phyloP scores from a whole-genome alignment of 2,113 vertebrate genomes.

The Sitta europaea region DNA sequence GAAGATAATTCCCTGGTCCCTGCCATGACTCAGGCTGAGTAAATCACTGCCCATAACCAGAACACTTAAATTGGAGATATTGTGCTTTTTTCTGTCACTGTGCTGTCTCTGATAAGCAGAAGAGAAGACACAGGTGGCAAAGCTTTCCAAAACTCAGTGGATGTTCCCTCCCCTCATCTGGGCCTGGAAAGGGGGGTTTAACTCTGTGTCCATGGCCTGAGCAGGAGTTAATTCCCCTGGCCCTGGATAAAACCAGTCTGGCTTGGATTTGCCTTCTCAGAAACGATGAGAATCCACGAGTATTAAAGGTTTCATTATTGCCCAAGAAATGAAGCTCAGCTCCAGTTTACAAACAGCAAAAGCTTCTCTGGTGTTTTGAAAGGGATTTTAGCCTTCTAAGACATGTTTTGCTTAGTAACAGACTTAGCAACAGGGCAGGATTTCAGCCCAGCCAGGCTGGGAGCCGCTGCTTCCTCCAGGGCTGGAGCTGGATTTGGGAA shows the following conservation, averaged over 20 bases:
- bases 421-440: slow-evolving; percentile 11
- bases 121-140: not conserved
- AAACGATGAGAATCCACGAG: not conserved
- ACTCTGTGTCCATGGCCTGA: not conserved
- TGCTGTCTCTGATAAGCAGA: not conserved
- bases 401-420: slow-evolving; percentile 57
- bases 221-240: not conserved
- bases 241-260: not conserved
- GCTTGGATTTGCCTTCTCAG: not conserved
- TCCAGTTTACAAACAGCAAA: slow-evolving; percentile 3
- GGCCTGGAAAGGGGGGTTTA: not conserved
- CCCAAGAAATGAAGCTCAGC: not conserved
- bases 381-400: slow-evolving; percentile 27
- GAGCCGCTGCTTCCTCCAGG: not conserved
- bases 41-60: not conserved
- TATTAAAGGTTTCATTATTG: not conserved
- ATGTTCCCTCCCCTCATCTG: not conserved
- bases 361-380: slow-evolving; percentile 12
- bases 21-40: not conserved
- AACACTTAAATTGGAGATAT: not conserved
- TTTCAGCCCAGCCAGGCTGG: not conserved
- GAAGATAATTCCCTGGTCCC: not conserved
- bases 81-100: not conserved
- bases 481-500: not conserved
- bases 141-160: not conserved